Evolutionary conservation across 2,888 invertebrate species (phyloP).

Genomic region (Tromatobia lineatoria): DNA sequence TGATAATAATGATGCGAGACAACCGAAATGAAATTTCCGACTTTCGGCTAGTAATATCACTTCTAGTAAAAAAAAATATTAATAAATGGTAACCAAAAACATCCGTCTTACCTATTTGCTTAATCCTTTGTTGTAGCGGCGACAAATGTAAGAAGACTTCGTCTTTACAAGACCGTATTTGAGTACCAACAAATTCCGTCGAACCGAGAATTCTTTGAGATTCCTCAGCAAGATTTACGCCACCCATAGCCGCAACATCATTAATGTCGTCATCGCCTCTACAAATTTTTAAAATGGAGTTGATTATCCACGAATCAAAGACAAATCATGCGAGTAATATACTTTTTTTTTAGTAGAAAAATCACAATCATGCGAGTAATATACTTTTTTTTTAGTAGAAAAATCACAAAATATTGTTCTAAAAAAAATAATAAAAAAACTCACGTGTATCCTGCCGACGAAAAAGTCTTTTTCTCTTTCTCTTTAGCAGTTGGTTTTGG

Average conservation of each 20-base stretch:
- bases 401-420: constrained; percentile 15
- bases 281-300: constrained; percentile 75
- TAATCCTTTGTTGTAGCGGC: constrained; percentile 92
- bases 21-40: neutral
- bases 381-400: constrained; percentile 17
- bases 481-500: constrained; percentile 90
- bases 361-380: neutral
- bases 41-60: neutral
- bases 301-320: constrained; percentile 22
- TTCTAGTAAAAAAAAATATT: neutral
- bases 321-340: neutral
- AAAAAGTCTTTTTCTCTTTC: constrained; percentile 91
- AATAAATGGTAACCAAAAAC: neutral
- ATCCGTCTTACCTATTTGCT: constrained; percentile 88
- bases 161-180: constrained; percentile 96
- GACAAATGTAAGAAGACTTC: constrained; percentile 94
- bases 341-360: neutral
- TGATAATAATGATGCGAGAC: neutral
- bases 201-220: constrained; percentile 97
- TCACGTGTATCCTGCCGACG: constrained; percentile 87
- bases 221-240: constrained; percentile 98
- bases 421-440: constrained; percentile 78
- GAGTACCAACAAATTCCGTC: constrained; percentile 95
- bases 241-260: constrained; percentile 99
- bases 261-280: constrained; percentile 98